Conservation (phyloP, 2,888 invertebrate genomes). For the Ornithoptera alexandrae region DNA sequence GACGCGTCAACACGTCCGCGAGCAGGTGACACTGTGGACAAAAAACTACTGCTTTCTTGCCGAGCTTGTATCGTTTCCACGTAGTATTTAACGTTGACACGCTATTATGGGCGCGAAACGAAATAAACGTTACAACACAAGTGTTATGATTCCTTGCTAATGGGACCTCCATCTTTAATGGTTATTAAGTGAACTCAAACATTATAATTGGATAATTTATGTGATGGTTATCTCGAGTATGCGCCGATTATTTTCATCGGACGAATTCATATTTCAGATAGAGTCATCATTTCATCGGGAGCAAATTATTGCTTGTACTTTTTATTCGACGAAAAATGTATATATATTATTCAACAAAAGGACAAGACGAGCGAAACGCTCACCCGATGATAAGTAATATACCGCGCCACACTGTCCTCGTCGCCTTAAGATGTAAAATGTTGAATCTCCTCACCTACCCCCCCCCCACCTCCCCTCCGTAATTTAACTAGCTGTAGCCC, state of each 20-base stretch:
- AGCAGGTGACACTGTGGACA: slow-evolving; percentile 49
- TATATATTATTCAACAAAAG: background rate
- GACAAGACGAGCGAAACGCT: too few relatives aligned
- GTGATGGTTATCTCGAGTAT: slow-evolving; percentile 62
- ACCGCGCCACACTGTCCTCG: too few relatives aligned
- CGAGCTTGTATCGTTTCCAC: slow-evolving; percentile 41
- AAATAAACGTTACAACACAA: slow-evolving; percentile 26
- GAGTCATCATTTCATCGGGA: slow-evolving; percentile 14
- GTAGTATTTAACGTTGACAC: slow-evolving; percentile 42
- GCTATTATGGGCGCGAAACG: slow-evolving; percentile 39
- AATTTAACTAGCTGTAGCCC: too few relatives aligned
- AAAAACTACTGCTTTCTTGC: slow-evolving; percentile 47
- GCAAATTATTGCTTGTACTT: background rate
- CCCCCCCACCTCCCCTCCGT: too few relatives aligned
- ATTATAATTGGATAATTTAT: slow-evolving; percentile 61
- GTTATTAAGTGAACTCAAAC: slow-evolving; percentile 52
- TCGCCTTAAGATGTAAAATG: too few relatives aligned
- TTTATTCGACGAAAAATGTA: background rate
- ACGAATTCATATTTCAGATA: slow-evolving; percentile 9
- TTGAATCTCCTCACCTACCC: too few relatives aligned
- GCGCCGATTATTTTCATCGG: slow-evolving; percentile 12
- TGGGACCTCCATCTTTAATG: slow-evolving; percentile 52
- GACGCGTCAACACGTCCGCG: slow-evolving; percentile 49
- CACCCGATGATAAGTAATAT: too few relatives aligned
- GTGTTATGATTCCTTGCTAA: slow-evolving; percentile 53